A percentile compares a stretch with the other conserved stretches of the same genome.
Evolutionary conservation across 2,888 invertebrate species (phyloP).

Genomic region (Arctia plantaginis): DNA sequence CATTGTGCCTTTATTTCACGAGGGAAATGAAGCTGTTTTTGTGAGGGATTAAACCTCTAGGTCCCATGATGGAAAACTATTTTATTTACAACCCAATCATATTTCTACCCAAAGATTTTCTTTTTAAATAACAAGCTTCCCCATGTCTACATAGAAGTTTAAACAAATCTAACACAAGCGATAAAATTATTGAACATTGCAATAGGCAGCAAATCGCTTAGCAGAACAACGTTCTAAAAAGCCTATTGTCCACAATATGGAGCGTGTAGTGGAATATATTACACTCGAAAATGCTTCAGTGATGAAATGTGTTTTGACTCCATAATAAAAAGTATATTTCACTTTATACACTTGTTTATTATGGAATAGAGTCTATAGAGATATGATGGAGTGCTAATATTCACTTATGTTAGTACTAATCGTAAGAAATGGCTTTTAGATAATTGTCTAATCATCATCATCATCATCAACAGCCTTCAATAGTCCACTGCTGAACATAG

Average conservation of each 20-base stretch:
- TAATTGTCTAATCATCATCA: neutral
- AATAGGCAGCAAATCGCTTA: neutral
- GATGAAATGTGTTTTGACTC: neutral
- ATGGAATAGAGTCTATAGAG: neutral
- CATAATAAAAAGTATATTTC: neutral
- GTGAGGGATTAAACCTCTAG: too few species aligned
- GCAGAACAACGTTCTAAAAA: constrained; percentile 4
- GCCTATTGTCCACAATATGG: constrained; percentile 14
- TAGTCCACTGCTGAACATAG: too few species aligned
- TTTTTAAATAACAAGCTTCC: too few species aligned
- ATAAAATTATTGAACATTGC: neutral
- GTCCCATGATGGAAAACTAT: too few species aligned
- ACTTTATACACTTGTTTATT: neutral
- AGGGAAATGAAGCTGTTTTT: too few species aligned
- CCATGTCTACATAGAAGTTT: neutral
- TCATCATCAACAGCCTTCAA: too few species aligned
- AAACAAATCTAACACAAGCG: neutral
- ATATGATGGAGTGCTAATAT: neutral
- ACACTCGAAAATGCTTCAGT: neutral
- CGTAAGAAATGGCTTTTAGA: neutral
- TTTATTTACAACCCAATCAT: too few species aligned
- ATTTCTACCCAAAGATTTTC: too few species aligned
- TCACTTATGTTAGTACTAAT: neutral
- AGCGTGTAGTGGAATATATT: constrained; percentile 4
- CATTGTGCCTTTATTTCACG: too few species aligned